Base-by-base conservation (phyloP, 2,113 vertebrate genomes). In the Pachyramphus minor region DNA sequence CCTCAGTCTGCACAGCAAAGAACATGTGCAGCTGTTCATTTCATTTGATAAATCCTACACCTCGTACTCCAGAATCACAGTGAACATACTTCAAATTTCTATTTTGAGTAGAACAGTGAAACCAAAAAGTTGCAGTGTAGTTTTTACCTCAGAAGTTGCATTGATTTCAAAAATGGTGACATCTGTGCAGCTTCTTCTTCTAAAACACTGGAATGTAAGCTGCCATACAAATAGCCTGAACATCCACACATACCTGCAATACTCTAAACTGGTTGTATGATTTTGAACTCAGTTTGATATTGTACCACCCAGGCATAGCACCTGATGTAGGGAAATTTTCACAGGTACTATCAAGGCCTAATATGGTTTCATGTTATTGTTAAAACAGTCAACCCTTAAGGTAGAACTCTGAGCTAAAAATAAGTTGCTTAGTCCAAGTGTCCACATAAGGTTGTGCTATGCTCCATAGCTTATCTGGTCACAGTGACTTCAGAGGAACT, bases 361-460 rank as follows among this genome's bases (percentile, higher is more conserved):
- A 33, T 59, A 76, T 84, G 60, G 39, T n/a, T n/a, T n/a, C n/a
- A n/a, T n/a, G n/a, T n/a, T n/a, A 45, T 50, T 81, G 37, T 68
- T 81, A 58, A 35, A 92, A 79, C 20, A 77, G 83, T 64, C 80
- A 89, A 86, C 19, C 6, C 68, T 84, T 78, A 89, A 97, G 91
- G 95, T 96, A 95, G 50, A 87, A 56, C 80, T 78, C 80, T 81
- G 86, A 89, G 93, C 96, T 95, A 96, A 96, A 96, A 97, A 96
- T 96, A 97, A 94, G 68, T 74, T 9, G 1, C 60, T 74, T 68
- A 11, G 25, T 45, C 63, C 41, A 79, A 88, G 90, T 22, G 1
- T 77, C 95, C 93, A 92, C 95, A 96, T 90, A 96, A 96, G 92
- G 95, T 28, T 89, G 79, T 95, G 92, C 90, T 94, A 86, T 86